These are phyloP conservation scores for Galerucella calmariensis DNA, from an alignment of 2,888 invertebrate genomes.

Conservation along the genomic window DNA sequence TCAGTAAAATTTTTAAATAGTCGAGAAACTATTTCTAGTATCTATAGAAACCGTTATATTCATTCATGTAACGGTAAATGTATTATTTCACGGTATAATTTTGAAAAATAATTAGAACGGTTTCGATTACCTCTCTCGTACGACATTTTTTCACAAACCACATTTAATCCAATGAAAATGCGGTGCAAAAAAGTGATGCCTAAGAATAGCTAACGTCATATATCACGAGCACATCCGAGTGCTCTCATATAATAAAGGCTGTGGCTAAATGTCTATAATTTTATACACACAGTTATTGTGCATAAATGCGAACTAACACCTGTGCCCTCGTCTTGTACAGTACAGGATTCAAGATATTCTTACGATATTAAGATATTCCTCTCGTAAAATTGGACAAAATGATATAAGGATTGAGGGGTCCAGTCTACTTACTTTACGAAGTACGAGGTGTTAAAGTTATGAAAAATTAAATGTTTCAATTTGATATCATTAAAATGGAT, in stretches of 20 bases:
- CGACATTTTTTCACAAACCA: constrained; percentile 5
- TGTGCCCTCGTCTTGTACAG: constrained; percentile 36
- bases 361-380: no score
- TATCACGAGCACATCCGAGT: constrained; percentile 41
- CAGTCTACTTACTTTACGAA: no score
- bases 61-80: background rate
- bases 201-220: constrained; percentile 32
- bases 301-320: constrained; percentile 46
- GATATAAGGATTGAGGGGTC: no score
- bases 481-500: no score
- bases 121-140: background rate
- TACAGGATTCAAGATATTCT: background rate
- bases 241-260: constrained; percentile 42
- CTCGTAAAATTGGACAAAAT: no score
- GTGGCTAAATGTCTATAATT: constrained; percentile 45
- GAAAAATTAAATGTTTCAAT: no score
- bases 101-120: constrained; percentile 7
- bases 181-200: constrained; percentile 14
- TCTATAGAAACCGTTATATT: background rate
- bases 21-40: background rate
- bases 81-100: background rate
- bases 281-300: constrained; percentile 45
- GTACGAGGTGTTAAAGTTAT: no score
- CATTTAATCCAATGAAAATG: constrained; percentile 7
- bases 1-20: background rate